A percentile compares a stretch with the other conserved stretches of the same genome.
These are phyloP conservation scores for Platorchestia sp. DNA, from an alignment of 1,140 invertebrate species.

Conservation along the genomic window DNA sequence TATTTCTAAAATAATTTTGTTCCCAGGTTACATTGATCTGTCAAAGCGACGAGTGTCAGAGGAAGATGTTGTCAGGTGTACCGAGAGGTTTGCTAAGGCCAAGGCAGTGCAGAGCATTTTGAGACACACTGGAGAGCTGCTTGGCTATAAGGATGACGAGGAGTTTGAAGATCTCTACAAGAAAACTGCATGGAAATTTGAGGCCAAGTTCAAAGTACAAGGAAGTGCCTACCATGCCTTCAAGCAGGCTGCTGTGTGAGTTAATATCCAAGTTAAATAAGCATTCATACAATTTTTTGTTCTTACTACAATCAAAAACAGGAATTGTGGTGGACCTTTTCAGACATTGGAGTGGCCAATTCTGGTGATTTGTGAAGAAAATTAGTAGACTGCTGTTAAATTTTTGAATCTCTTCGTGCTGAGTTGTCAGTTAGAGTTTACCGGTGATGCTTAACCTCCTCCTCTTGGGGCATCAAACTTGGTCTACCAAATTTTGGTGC, in stretches of 20 bases:
- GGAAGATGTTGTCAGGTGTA: slow-evolving; percentile 95
- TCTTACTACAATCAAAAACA: too few relatives aligned
- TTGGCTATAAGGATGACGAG: slow-evolving; percentile 91
- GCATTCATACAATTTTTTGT: not conserved
- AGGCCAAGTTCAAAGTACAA: slow-evolving; percentile 97
- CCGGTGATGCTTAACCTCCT: too few relatives aligned
- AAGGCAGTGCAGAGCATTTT: slow-evolving; percentile 99
- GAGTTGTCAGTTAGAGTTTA: too few relatives aligned
- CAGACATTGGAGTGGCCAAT: too few relatives aligned
- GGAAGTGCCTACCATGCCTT: slow-evolving; percentile 97
- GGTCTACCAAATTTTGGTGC: too few relatives aligned
- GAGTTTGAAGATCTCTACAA: slow-evolving; percentile 95
- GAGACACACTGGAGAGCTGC: slow-evolving; percentile 94
- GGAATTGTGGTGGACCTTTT: too few relatives aligned
- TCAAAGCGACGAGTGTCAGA: slow-evolving; percentile 98
- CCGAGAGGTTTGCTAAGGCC: slow-evolving; percentile 97
- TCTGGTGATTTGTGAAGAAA: too few relatives aligned
- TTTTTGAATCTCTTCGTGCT: too few relatives aligned
- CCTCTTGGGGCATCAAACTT: too few relatives aligned
- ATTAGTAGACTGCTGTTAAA: too few relatives aligned
- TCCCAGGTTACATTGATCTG: slow-evolving; percentile 96
- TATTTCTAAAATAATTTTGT: not conserved
- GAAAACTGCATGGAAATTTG: slow-evolving; percentile 99
- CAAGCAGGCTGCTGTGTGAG: slow-evolving; percentile 97
- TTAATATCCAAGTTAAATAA: slow-evolving; percentile 58